Evolutionary conservation across 2,113 vertebrate species (phyloP).

Genomic region (Corapipo altera): DNA sequence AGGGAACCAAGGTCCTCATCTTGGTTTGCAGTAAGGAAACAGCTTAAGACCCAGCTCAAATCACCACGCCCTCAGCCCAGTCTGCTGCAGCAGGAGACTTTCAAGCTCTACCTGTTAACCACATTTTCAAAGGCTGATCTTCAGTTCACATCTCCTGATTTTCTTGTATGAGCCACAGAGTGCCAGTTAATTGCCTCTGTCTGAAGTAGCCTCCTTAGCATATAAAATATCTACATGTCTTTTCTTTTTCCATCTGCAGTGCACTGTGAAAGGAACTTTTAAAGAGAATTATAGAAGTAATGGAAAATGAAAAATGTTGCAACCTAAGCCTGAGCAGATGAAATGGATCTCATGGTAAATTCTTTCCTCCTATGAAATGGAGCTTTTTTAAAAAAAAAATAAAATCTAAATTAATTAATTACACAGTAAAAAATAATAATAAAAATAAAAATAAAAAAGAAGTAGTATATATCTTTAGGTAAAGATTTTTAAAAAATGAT

Average conservation of each 20-base stretch:
- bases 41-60: neutral
- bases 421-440: neutral
- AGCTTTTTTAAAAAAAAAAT: neutral
- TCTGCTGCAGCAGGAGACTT: neutral
- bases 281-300: neutral
- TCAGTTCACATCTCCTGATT: neutral
- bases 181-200: neutral
- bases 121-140: conserved; percentile 11
- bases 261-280: neutral
- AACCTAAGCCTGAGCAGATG: neutral
- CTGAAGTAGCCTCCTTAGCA: conserved; percentile 7
- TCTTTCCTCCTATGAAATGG: neutral
- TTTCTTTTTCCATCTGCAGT: neutral
- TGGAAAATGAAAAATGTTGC: neutral
- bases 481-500: neutral
- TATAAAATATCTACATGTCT: neutral
- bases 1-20: neutral
- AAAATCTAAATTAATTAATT: neutral
- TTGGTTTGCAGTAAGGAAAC: neutral
- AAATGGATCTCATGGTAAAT: neutral
- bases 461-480: neutral
- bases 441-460: neutral
- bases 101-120: neutral
- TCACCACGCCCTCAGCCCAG: neutral
- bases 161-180: neutral